phyloP scores from a whole-genome alignment of 1,140 invertebrate genomes.

The Saccostrea glomerata region DNA sequence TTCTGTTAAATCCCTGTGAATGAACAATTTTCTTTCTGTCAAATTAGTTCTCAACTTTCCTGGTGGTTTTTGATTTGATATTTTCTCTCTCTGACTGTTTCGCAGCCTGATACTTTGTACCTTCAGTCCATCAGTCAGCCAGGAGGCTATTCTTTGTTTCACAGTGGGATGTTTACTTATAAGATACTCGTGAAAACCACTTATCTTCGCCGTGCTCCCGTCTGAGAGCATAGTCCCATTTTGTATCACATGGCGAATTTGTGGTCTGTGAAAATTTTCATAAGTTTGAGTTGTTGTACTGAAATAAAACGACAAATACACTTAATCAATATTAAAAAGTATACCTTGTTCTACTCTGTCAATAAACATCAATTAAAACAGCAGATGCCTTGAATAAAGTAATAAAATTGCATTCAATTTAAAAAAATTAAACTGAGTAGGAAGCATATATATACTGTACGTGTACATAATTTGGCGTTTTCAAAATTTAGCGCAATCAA shows the following conservation, averaged over 20 bases:
- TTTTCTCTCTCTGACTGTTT: constrained; percentile 5
- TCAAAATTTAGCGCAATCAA: too few relatives aligned
- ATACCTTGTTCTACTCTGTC: too few relatives aligned
- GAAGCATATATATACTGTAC: too few relatives aligned
- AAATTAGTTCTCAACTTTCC: constrained; percentile 7
- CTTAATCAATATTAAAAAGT: not conserved
- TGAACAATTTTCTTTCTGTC: constrained; percentile 29
- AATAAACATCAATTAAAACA: too few relatives aligned
- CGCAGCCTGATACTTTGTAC: constrained; percentile 49
- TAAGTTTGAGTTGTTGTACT: constrained; percentile 19
- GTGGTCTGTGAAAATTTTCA: constrained; percentile 21
- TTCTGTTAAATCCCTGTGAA: not conserved
- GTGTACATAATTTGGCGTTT: too few relatives aligned
- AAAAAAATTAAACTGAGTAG: too few relatives aligned
- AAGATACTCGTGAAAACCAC: constrained; percentile 52
- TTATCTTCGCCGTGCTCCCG: constrained; percentile 40
- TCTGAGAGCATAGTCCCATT: constrained; percentile 46
- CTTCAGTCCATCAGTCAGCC: constrained; percentile 52
- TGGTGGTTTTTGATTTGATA: not conserved
- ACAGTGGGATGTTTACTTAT: constrained; percentile 44
- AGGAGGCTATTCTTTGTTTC: constrained; percentile 44
- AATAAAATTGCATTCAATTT: too few relatives aligned
- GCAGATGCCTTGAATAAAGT: too few relatives aligned
- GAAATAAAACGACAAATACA: constrained; percentile 7
- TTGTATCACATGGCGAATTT: constrained; percentile 28